These are phyloP conservation scores for Megalopta genalis DNA, from an alignment of 1,140 invertebrate genomes.

Conservation along the genomic window DNA sequence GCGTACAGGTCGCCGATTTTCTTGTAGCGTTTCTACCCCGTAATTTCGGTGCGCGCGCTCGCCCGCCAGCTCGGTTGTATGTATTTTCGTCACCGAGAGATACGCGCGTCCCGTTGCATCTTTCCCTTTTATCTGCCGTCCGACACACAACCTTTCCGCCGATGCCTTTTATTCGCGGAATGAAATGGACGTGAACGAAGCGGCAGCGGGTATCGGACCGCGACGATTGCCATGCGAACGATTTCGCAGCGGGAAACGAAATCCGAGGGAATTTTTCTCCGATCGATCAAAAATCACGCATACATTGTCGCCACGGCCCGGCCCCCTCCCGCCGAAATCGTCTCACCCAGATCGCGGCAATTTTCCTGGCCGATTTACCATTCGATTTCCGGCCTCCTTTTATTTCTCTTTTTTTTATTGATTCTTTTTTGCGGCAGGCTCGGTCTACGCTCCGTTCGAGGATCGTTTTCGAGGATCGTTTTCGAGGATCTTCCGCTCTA, in stretches of 20 bases:
- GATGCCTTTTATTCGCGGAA: not conserved
- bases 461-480: conserved; percentile 41
- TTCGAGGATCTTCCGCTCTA: conserved; percentile 39
- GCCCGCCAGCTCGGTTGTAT: too few species aligned
- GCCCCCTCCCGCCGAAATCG: not conserved
- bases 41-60: too few species aligned
- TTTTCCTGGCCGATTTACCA: conserved; percentile 39
- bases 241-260: not conserved
- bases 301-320: not conserved
- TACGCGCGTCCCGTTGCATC: not conserved
- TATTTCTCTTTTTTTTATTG: conserved; percentile 2
- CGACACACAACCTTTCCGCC: not conserved
- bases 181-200: not conserved
- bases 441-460: not conserved
- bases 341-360: conserved; percentile 12
- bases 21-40: too few species aligned
- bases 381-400: conserved; percentile 40
- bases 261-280: conserved; percentile 13
- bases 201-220: not conserved
- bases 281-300: conserved; percentile 26
- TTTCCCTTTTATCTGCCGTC: not conserved
- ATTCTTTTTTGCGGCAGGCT: conserved; percentile 16
- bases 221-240: not conserved
- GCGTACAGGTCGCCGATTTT: too few species aligned
- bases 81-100: not conserved